phyloP scores from a whole-genome alignment of 2,113 vertebrate species.

The Phalacrocorax brasilianus region DNA sequence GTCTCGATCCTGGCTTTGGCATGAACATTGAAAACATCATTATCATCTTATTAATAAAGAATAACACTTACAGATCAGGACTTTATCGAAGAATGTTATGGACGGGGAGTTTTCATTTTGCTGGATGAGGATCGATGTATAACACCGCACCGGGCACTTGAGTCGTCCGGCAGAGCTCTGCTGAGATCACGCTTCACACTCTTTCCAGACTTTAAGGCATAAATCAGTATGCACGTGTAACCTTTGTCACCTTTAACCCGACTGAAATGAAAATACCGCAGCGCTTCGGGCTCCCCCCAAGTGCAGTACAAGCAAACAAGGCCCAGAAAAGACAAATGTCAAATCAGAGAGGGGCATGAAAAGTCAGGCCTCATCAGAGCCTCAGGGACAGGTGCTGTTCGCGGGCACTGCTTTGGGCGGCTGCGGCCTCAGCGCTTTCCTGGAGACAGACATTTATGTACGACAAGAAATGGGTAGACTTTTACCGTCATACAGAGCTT shows the following conservation, averaged over 20 bases:
- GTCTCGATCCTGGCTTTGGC: not conserved
- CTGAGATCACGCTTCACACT: slow-evolving; percentile 65
- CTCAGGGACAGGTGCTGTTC: not conserved
- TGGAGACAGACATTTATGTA: not conserved
- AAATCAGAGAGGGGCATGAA: not conserved
- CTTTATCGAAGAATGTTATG: not conserved
- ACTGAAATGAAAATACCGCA: slow-evolving; percentile 42
- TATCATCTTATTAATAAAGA: slow-evolving; percentile 47
- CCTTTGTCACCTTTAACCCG: slow-evolving; percentile 61
- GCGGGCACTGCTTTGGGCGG: not conserved
- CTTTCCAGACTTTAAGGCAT: slow-evolving; percentile 57
- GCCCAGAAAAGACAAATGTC: slow-evolving; percentile 56
- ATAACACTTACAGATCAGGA: not conserved
- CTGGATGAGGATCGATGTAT: slow-evolving; percentile 39
- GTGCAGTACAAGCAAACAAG: slow-evolving; percentile 26
- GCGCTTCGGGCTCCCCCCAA: slow-evolving; percentile 37
- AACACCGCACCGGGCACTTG: not conserved
- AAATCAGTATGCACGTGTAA: slow-evolving; percentile 68
- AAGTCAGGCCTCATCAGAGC: slow-evolving; percentile 11
- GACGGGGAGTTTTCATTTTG: not conserved
- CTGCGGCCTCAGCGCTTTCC: not conserved
- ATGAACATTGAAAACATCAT: not conserved
- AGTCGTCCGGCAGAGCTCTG: slow-evolving; percentile 46
- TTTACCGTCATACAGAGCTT: not conserved
- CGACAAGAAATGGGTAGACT: not conserved